These are phyloP conservation scores for Troides helena DNA, from an alignment of 2,888 invertebrate genomes.

Conservation along the genomic window DNA sequence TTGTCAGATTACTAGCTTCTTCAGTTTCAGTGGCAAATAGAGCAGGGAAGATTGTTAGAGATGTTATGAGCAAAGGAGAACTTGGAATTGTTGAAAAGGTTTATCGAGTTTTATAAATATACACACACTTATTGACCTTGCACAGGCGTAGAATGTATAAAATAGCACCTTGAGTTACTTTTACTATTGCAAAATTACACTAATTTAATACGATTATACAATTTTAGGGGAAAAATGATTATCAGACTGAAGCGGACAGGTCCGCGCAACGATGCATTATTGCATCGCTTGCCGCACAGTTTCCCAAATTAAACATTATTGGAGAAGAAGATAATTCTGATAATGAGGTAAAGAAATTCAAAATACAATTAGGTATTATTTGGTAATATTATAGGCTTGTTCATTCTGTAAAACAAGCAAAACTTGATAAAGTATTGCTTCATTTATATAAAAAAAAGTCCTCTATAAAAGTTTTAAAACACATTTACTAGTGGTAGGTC, in stretches of 20 bases:
- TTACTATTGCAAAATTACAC: too few species aligned
- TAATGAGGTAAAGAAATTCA: conserved; percentile 70
- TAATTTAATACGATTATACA: too few species aligned
- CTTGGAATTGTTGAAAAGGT: conserved; percentile 96
- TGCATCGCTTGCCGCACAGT: conserved; percentile 90
- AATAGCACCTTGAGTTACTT: too few species aligned
- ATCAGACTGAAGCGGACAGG: conserved; percentile 98
- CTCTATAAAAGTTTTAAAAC: too few species aligned
- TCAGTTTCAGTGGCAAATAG: conserved; percentile 89
- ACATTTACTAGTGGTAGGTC: too few species aligned
- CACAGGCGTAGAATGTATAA: too few species aligned
- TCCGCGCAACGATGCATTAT: conserved; percentile 96
- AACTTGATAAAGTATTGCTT: too few species aligned
- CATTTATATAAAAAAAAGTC: too few species aligned
- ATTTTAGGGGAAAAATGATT: conserved; percentile 90
- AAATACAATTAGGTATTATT: too few species aligned
- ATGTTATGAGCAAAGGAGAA: conserved; percentile 93
- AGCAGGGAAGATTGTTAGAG: conserved; percentile 94
- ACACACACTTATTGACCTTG: background rate
- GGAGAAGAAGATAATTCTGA: conserved; percentile 92
- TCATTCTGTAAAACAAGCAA: too few species aligned
- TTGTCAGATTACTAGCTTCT: conserved; percentile 87
- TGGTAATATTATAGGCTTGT: too few species aligned
- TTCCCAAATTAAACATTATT: conserved; percentile 90
- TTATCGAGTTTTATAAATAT: conserved; percentile 29